Evolutionary conservation across 2,797 vertebrate species (phyloP), one percentile per base, ranked within the genome.

Genomic region (Hyperoplus lanceolatus): DNA sequence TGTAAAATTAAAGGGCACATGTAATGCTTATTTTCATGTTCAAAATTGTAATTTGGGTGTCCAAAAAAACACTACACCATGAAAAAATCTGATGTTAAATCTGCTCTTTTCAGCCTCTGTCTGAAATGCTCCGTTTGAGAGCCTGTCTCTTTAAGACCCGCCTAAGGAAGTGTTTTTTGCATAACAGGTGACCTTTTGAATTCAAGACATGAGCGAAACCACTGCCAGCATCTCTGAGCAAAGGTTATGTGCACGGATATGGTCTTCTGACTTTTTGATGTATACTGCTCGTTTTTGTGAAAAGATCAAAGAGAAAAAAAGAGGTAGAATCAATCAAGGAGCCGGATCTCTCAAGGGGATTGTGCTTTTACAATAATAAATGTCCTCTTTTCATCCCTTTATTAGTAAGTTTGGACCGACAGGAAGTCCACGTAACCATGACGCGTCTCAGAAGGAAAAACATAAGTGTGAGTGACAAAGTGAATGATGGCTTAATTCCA

Each of bases 131-230:
- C 29, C 29, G 29, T 29, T 29, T 29, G 29, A 29, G 29, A 29
- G 29, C 29, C 29, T 29, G 29, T 29, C 29, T 29, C 29, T 29
- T 29, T 29, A 29, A 29, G 29, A 29, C 29, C 29, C 29, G 29
- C 29, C 29, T 29, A 29, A 29, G 29, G 29, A 29, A 29, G 29
- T 29, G 29, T 29, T 29, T 29, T 29, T 29, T 29, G 29, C 29
- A 29, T 29, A 29, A 3, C 29, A 29, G 29, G 29, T 29, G 29
- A 29, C 29, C 29, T 29, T 75, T 12, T 56, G 62, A 51, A 75
- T 75, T 61, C 48, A 60, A 39, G 49, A 59, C 43, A 38, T 50
- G 39, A 53, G 10, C 36, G 8, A 65, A 60, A 45, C 49, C 4
- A 46, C 5, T 11, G 0, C 16, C 64, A 56, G 16, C 39, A 21